phyloP scores from a whole-genome alignment of 2,113 vertebrate species.

The Climacteris rufus region DNA sequence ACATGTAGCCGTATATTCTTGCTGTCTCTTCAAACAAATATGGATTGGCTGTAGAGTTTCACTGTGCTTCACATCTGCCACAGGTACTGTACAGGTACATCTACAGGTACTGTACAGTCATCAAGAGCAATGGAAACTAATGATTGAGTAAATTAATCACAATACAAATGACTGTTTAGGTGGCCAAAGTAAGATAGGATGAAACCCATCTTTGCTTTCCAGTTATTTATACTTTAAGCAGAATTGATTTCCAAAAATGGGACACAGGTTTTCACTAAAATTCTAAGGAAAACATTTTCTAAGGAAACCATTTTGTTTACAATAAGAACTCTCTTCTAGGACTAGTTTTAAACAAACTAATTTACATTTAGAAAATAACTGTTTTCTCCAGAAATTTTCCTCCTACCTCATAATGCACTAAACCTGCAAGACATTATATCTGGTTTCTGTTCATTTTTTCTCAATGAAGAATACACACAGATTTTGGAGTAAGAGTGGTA shows the following conservation, averaged over 20 bases:
- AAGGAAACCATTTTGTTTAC: not conserved
- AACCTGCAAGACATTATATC: not conserved
- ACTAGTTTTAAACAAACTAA: not conserved
- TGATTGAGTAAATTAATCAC: not conserved
- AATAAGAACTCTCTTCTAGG: not conserved
- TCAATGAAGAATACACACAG: not conserved
- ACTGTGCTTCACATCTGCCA: not conserved
- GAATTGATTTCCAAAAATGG: not conserved
- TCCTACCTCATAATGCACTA: not conserved
- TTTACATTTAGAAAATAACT: not conserved
- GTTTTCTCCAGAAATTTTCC: not conserved
- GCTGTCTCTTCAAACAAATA: not conserved
- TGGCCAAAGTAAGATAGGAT: not conserved
- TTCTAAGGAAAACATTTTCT: not conserved
- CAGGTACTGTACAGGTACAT: not conserved
- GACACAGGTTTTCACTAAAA: not conserved
- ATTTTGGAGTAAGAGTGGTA: not conserved
- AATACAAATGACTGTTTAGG: not conserved
- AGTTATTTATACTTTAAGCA: not conserved
- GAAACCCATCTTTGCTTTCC: not conserved
- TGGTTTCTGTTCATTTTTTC: not conserved
- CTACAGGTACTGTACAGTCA: not conserved
- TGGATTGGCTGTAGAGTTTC: not conserved
- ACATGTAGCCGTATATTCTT: not conserved
- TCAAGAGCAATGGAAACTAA: not conserved